Base-by-base conservation (phyloP, 2,888 invertebrate genomes). In the Drosophila kambysellisi region DNA sequence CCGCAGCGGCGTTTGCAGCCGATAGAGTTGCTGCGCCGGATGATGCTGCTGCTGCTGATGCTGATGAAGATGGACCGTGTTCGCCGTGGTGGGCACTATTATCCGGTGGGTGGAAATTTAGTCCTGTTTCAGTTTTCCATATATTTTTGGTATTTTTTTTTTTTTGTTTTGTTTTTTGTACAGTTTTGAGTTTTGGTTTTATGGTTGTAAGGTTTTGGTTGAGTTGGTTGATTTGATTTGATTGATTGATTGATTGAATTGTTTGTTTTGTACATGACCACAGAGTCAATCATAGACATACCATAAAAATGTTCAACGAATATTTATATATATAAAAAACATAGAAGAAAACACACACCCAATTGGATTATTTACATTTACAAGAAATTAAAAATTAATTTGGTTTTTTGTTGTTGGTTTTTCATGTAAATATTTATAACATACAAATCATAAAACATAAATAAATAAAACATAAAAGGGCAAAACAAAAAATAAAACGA, bases 331-430 rank as follows among this genome's bases (percentile, higher is more conserved):
- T 90, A 91, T 76, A 85, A 92, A 92, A 92, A 92, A 93, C 92
- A 93, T 92, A 92, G 92, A 92, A 92, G 92, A 92, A 91, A 92
- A 93, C 93, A 93, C 93, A 93, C 93, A 93, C 92, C 93, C 93
- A 93, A 93, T 92, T 92, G 93, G 92, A 93, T 93, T 93, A 93
- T 93, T 93, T 93, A 93, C 93, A 93, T 92, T 92, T 92, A 93
- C 93, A 92, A 92, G 91, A 91, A 91, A 91, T 91, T 91, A 82
- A 79, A 89, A 82, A 86, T 82, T 89, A 89, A 86, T 85, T 88
- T 89, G 70, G 76, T 72, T 41, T 39, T 70, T 82, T 76, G 17
- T 71, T 65, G 58, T 58, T 81, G 71, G 70, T 62, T 59, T 82
- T 82, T 75, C 68, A 70, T 70, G 64, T 77, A 91, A 86, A 87